These are phyloP conservation scores for Micrasema longulum DNA, from an alignment of 1,140 invertebrate genomes.

Conservation along the genomic window DNA sequence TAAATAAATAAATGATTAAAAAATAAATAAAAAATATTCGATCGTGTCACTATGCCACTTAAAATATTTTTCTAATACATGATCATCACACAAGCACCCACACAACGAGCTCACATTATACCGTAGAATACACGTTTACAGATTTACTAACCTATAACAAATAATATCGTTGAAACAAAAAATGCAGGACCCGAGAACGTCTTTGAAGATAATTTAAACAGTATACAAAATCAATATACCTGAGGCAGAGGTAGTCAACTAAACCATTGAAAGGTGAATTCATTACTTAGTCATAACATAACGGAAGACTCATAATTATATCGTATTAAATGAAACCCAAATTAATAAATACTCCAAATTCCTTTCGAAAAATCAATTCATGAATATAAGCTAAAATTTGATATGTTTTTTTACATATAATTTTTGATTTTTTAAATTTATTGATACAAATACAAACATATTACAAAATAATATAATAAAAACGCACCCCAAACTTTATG, in stretches of 20 bases:
- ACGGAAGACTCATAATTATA: too few species aligned
- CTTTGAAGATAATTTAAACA: slow-evolving; percentile 42
- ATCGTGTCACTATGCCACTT: slow-evolving; percentile 24
- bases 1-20: too few species aligned
- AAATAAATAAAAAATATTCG: too few species aligned
- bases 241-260: slow-evolving; percentile 19
- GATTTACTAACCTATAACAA: slow-evolving; percentile 21
- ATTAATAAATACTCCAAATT: too few species aligned
- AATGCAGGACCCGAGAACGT: slow-evolving; percentile 31
- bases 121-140: background rate
- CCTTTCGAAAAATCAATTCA: slow-evolving; percentile 1
- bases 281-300: too few species aligned
- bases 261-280: too few species aligned
- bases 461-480: too few species aligned
- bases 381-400: background rate
- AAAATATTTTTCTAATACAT: slow-evolving; percentile 28
- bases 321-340: too few species aligned
- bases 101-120: background rate
- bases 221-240: slow-evolving; percentile 43
- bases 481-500: too few species aligned
- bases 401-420: background rate
- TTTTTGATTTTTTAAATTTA: too few species aligned
- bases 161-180: slow-evolving; percentile 43
- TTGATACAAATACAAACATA: too few species aligned
- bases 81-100: slow-evolving; percentile 1